Evolutionary conservation across 2,888 invertebrate genomes (phyloP), one percentile per base, ranked within the genome.

Genomic region (Hartigia nigra): DNA sequence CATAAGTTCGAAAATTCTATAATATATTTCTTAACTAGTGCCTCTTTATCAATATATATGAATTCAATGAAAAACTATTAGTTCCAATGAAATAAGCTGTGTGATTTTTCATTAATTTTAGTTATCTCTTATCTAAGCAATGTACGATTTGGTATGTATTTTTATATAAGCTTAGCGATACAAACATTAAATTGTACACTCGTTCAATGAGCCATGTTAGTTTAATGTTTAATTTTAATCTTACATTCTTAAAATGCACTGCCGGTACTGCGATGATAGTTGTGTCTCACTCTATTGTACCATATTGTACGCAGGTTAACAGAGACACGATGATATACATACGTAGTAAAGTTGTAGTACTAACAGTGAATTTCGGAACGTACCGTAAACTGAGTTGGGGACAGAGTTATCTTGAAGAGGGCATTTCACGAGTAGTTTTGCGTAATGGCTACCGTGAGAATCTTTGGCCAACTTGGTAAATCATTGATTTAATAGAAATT

Each of bases 381-480:
- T n/a, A n/a, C n/a, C n/a, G n/a, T 34, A 23, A 55, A 55, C 23
- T 55, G 55, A 55, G 55, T 55, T 55, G 9, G 23, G 23, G 55
- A 55, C 55, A 23, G 55, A 55, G 55, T 55, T 74, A 76, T 76
- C 74, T 55, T 74, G 34, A 74, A 36, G 31, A 77, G 70, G 39
- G 77, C 69, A 74, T 75, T 4, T 72, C 72, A 72, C 36, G n/a
- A 34, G n/a, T 36, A 35, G 75, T 35, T 75, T 36, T 75, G n/a
- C 75, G 69, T 35, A 34, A 86, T 85, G 85, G 79, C 78, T 37
- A 76, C 84, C n/a, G 70, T 83, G 11, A 84, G 80, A 55, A 74
- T 83, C 72, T 75, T 83, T 76, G 74, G 77, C 70, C 85, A 80
- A 78, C 74, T 80, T 37, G 79, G 85, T 82, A 84, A 84, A 31